Conservation (phyloP, 2,797 vertebrate species). For the Malurus leucopterus region DNA sequence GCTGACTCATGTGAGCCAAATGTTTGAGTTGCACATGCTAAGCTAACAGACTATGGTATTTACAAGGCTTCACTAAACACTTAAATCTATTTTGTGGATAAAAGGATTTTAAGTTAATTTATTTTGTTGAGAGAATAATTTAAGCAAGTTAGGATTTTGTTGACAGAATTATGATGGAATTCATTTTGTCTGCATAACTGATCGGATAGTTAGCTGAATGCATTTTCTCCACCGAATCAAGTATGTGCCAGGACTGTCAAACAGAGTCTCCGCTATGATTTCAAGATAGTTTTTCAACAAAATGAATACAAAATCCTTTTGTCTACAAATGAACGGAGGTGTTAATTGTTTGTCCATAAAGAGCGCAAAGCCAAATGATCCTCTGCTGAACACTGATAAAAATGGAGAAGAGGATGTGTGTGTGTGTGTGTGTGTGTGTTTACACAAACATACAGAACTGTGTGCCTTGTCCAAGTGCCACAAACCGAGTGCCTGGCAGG, state of each 20-base stretch:
- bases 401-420: background rate
- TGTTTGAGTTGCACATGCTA: constrained; percentile 45
- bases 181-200: constrained; percentile 69
- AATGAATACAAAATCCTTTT: constrained; percentile 57
- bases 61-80: constrained; percentile 66
- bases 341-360: constrained; percentile 56
- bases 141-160: constrained; percentile 73
- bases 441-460: background rate
- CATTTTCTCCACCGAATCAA: constrained; percentile 44
- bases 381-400: constrained; percentile 59
- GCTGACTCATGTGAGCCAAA: constrained; percentile 15
- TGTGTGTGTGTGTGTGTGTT: background rate
- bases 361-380: constrained; percentile 32
- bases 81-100: constrained; percentile 67
- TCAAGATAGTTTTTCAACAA: constrained; percentile 60
- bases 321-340: constrained; percentile 37
- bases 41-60: constrained; percentile 58
- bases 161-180: constrained; percentile 73
- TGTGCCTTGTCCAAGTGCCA: background rate
- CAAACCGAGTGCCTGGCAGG: background rate
- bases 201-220: constrained; percentile 59
- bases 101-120: constrained; percentile 74
- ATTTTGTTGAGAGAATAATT: constrained; percentile 68
- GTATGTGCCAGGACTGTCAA: constrained; percentile 57
- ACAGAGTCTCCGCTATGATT: constrained; percentile 11